Evolutionary conservation across 2,797 vertebrate species (phyloP).

Genomic region (Threskiornis aethiopicus): DNA sequence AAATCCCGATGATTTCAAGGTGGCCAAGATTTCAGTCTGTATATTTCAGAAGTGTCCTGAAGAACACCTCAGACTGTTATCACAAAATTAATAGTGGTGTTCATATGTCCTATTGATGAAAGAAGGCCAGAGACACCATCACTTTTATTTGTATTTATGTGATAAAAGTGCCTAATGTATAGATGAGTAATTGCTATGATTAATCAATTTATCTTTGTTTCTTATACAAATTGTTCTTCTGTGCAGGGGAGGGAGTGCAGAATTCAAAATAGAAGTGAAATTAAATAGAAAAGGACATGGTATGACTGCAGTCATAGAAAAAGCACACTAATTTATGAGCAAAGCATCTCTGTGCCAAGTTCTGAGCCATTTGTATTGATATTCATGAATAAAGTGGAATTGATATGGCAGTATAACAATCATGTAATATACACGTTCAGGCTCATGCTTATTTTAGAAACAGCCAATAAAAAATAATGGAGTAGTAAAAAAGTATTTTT

Average conservation of each 20-base stretch:
- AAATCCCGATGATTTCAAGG: background rate
- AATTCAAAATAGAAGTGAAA: background rate
- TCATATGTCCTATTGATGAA: background rate
- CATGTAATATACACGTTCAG: background rate
- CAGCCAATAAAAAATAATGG: background rate
- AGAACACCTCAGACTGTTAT: background rate
- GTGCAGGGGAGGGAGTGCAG: background rate
- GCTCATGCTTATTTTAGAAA: constrained; percentile 6
- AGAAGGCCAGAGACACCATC: background rate
- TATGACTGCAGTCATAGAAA: background rate
- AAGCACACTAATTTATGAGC: background rate
- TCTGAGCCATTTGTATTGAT: constrained; percentile 11
- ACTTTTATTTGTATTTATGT: background rate
- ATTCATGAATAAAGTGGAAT: background rate
- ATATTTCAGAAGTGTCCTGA: background rate
- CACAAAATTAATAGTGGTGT: background rate
- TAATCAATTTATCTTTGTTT: background rate
- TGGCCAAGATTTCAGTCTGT: background rate
- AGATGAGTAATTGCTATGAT: background rate
- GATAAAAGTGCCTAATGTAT: background rate
- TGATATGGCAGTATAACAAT: background rate
- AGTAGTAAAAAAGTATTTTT: background rate
- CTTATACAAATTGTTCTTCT: background rate
- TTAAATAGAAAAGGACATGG: background rate
- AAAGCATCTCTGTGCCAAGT: background rate